Evolutionary conservation across 2,113 vertebrate genomes (phyloP).

Genomic region (Marmota flaviventris): DNA sequence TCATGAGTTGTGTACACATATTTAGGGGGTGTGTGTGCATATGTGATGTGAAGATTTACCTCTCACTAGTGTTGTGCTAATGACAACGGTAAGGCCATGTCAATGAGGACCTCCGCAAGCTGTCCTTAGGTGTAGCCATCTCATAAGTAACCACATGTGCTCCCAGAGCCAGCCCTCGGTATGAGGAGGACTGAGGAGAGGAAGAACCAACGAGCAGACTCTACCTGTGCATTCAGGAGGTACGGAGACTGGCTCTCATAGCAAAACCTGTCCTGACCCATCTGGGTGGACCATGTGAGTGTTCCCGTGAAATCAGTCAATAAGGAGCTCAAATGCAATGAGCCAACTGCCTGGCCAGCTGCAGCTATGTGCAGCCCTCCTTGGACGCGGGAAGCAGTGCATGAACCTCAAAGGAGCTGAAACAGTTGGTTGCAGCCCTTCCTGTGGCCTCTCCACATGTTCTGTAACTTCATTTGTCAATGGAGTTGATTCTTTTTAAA

Average conservation of each 20-base stretch:
- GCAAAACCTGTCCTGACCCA: not conserved
- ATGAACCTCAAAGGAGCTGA: rapidly evolving
- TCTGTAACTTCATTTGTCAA: not conserved
- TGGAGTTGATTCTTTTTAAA: not conserved
- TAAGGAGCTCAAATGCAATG: not conserved
- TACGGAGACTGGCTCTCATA: not conserved
- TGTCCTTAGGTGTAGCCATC: not conserved
- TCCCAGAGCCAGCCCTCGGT: not conserved
- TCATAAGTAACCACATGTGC: not conserved
- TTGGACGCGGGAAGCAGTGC: not conserved
- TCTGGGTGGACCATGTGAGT: not conserved
- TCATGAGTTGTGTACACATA: no score
- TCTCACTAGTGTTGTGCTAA: not conserved
- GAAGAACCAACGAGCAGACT: not conserved
- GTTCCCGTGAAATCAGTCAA: not conserved
- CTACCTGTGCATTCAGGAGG: not conserved
- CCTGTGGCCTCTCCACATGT: not conserved
- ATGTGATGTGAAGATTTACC: not conserved
- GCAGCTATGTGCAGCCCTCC: not conserved
- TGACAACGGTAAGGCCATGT: no score
- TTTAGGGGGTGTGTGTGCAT: not conserved
- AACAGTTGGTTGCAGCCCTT: not conserved
- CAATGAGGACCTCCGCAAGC: not conserved
- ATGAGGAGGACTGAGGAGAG: not conserved
- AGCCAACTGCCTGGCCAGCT: not conserved